Evolutionary conservation across 2,797 vertebrate species (phyloP), one percentile per base, ranked within the genome.

Genomic region (Coendou prehensilis): DNA sequence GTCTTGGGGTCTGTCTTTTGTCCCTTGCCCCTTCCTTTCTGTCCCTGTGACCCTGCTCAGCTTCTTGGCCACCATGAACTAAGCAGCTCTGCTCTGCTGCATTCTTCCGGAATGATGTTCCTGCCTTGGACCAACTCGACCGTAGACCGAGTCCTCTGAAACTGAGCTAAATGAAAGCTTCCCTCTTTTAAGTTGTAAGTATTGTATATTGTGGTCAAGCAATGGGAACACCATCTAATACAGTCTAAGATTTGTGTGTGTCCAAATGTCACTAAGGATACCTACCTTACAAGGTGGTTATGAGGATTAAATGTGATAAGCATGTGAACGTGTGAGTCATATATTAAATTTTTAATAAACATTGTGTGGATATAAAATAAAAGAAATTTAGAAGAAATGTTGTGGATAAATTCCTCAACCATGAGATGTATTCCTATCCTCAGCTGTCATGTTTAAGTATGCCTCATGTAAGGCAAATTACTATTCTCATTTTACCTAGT

Each of bases 301-400:
- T 87, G 61, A 91, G 30, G 50, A 71, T 61, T 79, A 75, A 71
- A 88, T 83, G 28, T 83, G 47, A 81, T 57, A 86, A 89, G 8
- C 59, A 30, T 88, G 59, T 61, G 26, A 89, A 90, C 71, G 45
- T 41, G 3, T 89, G 30, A 52, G 73, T 13, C 17, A 67, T 64
- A 71, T 30, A 92, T 69, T 82, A 57, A 37, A 61, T 45, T 91
- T 26, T 87, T 79, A 89, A 78, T 90, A 86, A 96, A 87, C 30
- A 67, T 23, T 18, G 37, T 20, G 37, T 69, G 79, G 69, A 61
- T 91, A 52, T 87, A 52, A 91, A 28, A 78, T 80, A 47, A 76
- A 76, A 82, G 28, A 89, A 83, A 82, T 47, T 63, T 56, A 37
- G 20, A 86, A 92, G 50, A 30, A 69, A 64, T 54, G 1, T 80